Evolutionary conservation across 2,888 invertebrate genomes (phyloP).

Genomic region (Drosophila glabriapex): DNA sequence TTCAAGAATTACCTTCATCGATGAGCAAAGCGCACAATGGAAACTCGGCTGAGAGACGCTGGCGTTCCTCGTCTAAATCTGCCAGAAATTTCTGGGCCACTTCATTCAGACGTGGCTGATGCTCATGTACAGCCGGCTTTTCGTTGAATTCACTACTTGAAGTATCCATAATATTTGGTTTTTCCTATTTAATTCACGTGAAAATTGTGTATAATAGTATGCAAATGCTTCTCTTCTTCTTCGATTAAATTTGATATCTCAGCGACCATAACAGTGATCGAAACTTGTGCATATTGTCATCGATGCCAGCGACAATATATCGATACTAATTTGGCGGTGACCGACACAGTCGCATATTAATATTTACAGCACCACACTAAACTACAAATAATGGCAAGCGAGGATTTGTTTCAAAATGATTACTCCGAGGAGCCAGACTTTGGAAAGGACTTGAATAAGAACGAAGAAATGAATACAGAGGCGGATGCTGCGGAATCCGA

Average conservation of each 20-base stretch:
- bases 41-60: conserved; percentile 76
- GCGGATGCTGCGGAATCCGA: conserved; percentile 18
- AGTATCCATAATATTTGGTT: conserved; percentile 49
- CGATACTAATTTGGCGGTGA: conserved; percentile 59
- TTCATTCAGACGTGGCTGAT: conserved; percentile 81
- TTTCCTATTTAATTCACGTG: conserved; percentile 23
- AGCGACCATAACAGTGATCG: conserved; percentile 10
- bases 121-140: conserved; percentile 61
- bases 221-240: conserved; percentile 18
- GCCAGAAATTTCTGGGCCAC: conserved; percentile 82
- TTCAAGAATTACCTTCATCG: conserved; percentile 75
- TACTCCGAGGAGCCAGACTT: conserved; percentile 72
- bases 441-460: conserved; percentile 41
- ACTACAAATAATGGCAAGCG: conserved; percentile 76
- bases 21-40: conserved; percentile 81
- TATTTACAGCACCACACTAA: background rate
- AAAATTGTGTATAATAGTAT: conserved; percentile 62
- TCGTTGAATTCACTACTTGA: conserved; percentile 57
- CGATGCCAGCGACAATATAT: conserved; percentile 12
- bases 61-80: conserved; percentile 79
- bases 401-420: conserved; percentile 79
- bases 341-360: background rate
- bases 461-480: conserved; percentile 18
- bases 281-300: conserved; percentile 2
- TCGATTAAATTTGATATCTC: conserved; percentile 20